Percentiles rank a stretch among this genome's conserved stretches.
phyloP scores from a whole-genome alignment of 1,140 invertebrate species.

The Pemphigus obesinymphae region DNA sequence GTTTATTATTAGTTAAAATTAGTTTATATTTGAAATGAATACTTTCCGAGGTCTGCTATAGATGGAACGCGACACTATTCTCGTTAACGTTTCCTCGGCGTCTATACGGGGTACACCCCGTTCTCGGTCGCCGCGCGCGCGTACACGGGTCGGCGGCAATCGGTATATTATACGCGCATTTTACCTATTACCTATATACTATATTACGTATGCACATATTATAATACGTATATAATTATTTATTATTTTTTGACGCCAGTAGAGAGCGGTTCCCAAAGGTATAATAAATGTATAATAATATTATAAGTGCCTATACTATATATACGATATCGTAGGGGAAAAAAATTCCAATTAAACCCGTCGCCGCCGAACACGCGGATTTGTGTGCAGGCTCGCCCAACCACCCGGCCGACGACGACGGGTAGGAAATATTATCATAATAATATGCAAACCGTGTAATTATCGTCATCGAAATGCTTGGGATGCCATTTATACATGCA shows the following conservation, averaged over 20 bases:
- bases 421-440: neutral
- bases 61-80: neutral
- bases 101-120: too few relatives aligned
- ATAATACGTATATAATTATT: constrained; percentile 4
- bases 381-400: neutral
- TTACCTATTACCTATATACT: too few relatives aligned
- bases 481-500: neutral
- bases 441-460: constrained; percentile 28
- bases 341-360: constrained; percentile 32
- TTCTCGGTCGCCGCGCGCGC: neutral
- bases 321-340: too few relatives aligned
- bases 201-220: neutral
- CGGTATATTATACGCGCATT: too few relatives aligned
- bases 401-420: neutral
- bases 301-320: too few relatives aligned
- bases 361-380: neutral
- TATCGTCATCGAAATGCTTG: constrained; percentile 20
- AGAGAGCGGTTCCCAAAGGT: neutral
- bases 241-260: constrained; percentile 30
- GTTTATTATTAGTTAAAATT: too few relatives aligned
- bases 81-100: neutral
- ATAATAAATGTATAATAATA: too few relatives aligned
- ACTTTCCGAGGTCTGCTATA: too few relatives aligned
- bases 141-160: too few relatives aligned
- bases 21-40: too few relatives aligned